These are phyloP conservation scores for Dicycla oo DNA, from an alignment of 2,888 invertebrate genomes.

Conservation along the genomic window DNA sequence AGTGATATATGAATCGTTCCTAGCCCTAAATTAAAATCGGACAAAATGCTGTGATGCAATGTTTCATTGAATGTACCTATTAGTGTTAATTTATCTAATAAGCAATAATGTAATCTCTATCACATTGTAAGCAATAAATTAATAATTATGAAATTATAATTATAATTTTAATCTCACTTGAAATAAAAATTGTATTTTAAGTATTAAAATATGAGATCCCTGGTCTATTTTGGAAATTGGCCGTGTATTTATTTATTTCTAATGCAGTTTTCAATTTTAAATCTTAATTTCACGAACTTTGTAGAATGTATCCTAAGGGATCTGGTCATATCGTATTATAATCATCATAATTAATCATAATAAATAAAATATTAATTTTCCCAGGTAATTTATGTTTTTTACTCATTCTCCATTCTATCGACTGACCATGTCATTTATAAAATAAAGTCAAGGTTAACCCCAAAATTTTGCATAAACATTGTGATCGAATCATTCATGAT, in stretches of 20 bases:
- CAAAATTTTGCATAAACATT: constrained; percentile 31
- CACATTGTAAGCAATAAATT: constrained; percentile 61
- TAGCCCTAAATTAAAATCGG: constrained; percentile 71
- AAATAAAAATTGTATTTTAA: constrained; percentile 47
- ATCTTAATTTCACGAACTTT: constrained; percentile 34
- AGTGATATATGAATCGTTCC: constrained; percentile 75
- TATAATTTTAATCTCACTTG: constrained; percentile 56
- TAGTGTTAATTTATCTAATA: constrained; percentile 58
- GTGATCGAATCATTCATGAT: constrained; percentile 44
- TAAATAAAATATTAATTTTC: constrained; percentile 54
- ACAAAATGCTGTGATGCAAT: constrained; percentile 73
- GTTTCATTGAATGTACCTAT: constrained; percentile 59
- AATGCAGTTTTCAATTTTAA: constrained; percentile 28
- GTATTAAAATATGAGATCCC: constrained; percentile 43
- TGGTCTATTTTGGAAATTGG: constrained; percentile 30
- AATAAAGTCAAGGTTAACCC: constrained; percentile 30
- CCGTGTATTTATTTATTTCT: constrained; percentile 48
- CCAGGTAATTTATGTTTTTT: constrained; percentile 21
- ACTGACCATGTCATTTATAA: constrained; percentile 5
- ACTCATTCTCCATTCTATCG: not conserved
- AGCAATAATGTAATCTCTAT: constrained; percentile 58
- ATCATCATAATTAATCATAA: constrained; percentile 58
- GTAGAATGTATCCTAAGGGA: constrained; percentile 42
- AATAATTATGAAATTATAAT: constrained; percentile 44
- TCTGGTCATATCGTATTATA: constrained; percentile 62